Evolutionary conservation across 1,140 invertebrate species (phyloP).

Genomic region (Eufriesea mexicana): DNA sequence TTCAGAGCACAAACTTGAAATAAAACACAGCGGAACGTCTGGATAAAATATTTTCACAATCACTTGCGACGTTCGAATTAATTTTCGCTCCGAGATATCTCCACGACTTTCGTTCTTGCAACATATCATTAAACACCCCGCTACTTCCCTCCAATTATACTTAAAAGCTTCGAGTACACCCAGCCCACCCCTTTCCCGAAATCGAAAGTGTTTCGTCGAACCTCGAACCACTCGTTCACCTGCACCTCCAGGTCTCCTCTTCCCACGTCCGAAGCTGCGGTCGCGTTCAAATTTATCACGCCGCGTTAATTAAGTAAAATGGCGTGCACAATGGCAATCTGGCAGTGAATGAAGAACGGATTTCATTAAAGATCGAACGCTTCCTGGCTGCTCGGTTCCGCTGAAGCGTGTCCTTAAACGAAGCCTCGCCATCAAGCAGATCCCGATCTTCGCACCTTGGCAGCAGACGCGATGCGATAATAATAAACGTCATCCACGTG

Average conservation of each 20-base stretch:
- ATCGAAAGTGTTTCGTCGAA: not conserved
- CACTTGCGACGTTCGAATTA: no score
- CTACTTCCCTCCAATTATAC: not conserved
- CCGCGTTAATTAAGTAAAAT: constrained; percentile 8
- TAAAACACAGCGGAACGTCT: no score
- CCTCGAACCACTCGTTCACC: not conserved
- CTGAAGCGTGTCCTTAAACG: not conserved
- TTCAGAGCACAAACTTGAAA: no score
- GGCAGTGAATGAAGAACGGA: not conserved
- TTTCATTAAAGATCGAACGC: constrained; percentile 1
- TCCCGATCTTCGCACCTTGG: constrained; percentile 14
- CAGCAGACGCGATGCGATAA: not conserved
- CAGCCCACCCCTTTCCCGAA: no score
- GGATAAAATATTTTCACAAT: no score
- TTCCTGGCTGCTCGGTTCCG: no score
- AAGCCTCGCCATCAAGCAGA: not conserved
- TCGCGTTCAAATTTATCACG: not conserved
- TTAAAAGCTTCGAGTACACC: not conserved
- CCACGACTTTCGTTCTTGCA: no score
- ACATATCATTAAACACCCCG: not conserved
- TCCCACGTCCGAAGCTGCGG: not conserved
- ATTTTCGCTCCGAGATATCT: no score
- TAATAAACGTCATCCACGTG: constrained; percentile 12
- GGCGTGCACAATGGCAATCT: not conserved
- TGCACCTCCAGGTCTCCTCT: no score